These are phyloP conservation scores for Sarcophaga variegata DNA, from an alignment of 2,888 invertebrate species.

Conservation along the genomic window DNA sequence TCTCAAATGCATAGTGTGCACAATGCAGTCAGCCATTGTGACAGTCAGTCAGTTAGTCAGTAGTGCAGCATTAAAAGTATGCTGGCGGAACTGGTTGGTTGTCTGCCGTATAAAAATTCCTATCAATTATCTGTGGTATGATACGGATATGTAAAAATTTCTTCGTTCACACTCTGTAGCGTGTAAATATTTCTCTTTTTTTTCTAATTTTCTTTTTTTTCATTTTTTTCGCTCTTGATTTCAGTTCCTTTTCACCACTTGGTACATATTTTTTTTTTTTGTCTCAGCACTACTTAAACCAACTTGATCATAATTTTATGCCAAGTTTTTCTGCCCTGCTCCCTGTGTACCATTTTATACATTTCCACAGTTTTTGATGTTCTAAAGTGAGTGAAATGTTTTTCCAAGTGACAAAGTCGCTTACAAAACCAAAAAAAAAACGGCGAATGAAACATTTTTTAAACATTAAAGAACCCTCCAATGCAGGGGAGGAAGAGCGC, in stretches of 20 bases:
- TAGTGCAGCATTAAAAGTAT: not conserved
- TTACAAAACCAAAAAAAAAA: slow-evolving; percentile 42
- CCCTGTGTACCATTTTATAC: not conserved
- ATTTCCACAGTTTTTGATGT: slow-evolving; percentile 15
- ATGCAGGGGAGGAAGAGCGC: not conserved
- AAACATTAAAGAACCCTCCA: not conserved
- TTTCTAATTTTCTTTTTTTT: not conserved
- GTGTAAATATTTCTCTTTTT: not conserved
- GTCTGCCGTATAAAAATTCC: too few species aligned
- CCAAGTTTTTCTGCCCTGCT: slow-evolving; percentile 31
- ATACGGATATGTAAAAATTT: not conserved
- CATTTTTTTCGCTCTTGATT: not conserved
- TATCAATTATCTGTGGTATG: too few species aligned
- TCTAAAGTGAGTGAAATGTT: slow-evolving; percentile 58
- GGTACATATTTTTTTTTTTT: slow-evolving; percentile 5
- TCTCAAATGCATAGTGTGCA: not conserved
- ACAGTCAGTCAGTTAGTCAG: not conserved
- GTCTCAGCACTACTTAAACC: slow-evolving; percentile 21
- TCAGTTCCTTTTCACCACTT: not conserved
- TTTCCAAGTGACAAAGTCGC: slow-evolving; percentile 68
- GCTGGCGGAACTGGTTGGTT: not conserved
- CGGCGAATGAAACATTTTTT: not conserved
- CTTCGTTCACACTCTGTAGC: not conserved
- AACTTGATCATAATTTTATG: slow-evolving; percentile 50
- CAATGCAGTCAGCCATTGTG: not conserved